A percentile compares a stretch with the other conserved stretches of the same genome.
Evolutionary conservation across 30 jellyfish, hydroid and myxozoan genomes (phyloP).

Genomic region (Pelagia noctiluca): DNA sequence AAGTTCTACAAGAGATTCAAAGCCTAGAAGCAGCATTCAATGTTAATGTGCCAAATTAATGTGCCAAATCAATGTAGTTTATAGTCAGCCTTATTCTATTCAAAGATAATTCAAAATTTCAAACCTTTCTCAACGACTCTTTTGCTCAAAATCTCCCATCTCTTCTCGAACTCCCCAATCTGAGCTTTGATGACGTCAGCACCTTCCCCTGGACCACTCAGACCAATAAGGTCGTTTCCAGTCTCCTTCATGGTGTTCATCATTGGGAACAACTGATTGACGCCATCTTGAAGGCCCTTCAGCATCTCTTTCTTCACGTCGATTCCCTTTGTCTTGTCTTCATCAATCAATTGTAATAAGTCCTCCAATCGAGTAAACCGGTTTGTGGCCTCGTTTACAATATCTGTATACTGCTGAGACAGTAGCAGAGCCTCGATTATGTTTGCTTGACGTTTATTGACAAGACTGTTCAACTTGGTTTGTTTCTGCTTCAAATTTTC

Average conservation of each 20-base stretch:
- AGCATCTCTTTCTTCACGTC: conserved; percentile 92
- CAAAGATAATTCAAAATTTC: not conserved
- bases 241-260: conserved; percentile 74
- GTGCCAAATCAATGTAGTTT: too few relatives aligned
- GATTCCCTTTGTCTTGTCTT: conserved; percentile 89
- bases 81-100: not conserved
- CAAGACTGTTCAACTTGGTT: conserved; percentile 40
- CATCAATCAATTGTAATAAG: conserved; percentile 68
- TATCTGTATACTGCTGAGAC: conserved; percentile 91
- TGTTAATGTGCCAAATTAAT: too few relatives aligned
- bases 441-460: conserved; percentile 81
- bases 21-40: too few relatives aligned
- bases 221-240: conserved; percentile 81
- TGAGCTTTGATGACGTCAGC: conserved; percentile 71
- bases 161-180: conserved; percentile 72
- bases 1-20: too few relatives aligned
- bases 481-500: conserved; percentile 75
- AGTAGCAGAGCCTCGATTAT: conserved; percentile 89
- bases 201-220: conserved; percentile 95
- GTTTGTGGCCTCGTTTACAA: conserved; percentile 64
- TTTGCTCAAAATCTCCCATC: conserved; percentile 85
- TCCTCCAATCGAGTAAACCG: conserved; percentile 74
- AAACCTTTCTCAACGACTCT: conserved; percentile 85
- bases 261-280: conserved; percentile 87
- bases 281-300: conserved; percentile 84